These are phyloP conservation scores for Carlito syrichta DNA, from an alignment of 2,113 vertebrate species.

Conservation along the genomic window DNA sequence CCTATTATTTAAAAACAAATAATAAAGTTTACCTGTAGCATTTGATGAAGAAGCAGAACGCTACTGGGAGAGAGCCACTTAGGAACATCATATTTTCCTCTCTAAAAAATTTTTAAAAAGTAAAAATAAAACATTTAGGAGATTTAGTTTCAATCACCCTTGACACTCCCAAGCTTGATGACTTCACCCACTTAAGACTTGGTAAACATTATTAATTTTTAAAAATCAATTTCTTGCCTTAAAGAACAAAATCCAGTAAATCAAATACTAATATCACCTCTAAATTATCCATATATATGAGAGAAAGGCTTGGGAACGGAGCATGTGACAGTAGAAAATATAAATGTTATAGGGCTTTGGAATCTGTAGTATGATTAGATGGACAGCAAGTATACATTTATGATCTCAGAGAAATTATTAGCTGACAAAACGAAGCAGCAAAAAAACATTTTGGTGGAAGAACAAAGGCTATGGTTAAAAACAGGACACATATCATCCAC, in stretches of 20 bases:
- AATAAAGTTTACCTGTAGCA: constrained; percentile 92
- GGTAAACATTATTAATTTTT: background rate
- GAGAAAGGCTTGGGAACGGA: background rate
- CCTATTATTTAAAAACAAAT: constrained; percentile 28
- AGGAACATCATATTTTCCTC: constrained; percentile 91
- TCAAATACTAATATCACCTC: constrained; percentile 20
- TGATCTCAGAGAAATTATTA: constrained; percentile 26
- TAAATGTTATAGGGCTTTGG: background rate
- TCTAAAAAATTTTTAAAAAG: too few species aligned
- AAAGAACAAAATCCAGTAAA: constrained; percentile 40
- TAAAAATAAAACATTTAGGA: constrained; percentile 40
- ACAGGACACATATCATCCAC: background rate
- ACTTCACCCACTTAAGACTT: constrained; percentile 18
- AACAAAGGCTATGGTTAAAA: background rate
- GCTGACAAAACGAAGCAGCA: background rate
- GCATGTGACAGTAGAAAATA: background rate
- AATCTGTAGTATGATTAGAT: background rate
- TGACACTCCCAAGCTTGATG: constrained; percentile 31
- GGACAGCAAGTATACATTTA: background rate
- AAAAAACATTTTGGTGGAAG: background rate
- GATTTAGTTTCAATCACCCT: constrained; percentile 23
- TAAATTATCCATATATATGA: background rate
- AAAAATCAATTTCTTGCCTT: background rate
- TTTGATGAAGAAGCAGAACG: constrained; percentile 90
- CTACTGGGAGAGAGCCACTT: constrained; percentile 92